Conservation (phyloP, 1,140 invertebrate species). For the Palaemon carinicauda region DNA sequence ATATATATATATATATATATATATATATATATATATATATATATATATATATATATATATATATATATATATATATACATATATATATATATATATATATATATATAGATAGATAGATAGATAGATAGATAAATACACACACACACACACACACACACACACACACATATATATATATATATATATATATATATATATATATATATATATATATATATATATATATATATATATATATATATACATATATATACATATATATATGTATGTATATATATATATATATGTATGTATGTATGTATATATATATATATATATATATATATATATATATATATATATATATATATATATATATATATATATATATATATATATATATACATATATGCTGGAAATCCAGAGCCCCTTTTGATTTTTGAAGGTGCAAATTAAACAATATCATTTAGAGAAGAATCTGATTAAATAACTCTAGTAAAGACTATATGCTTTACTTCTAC, state of each 20-base stretch:
- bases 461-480: too few species aligned
- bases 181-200: neutral
- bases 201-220: neutral
- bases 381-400: neutral
- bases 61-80: neutral
- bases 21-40: neutral
- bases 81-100: neutral
- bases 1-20: neutral
- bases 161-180: neutral
- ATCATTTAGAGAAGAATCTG: too few species aligned
- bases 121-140: too few species aligned
- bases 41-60: conserved; percentile 14
- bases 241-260: conserved; percentile 1
- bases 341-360: neutral
- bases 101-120: too few species aligned
- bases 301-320: neutral
- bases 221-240: neutral
- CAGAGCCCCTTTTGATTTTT: too few species aligned
- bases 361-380: neutral
- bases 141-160: too few species aligned
- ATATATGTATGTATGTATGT: neutral
- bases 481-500: too few species aligned
- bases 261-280: neutral
- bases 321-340: neutral
- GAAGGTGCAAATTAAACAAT: too few species aligned